These are phyloP conservation scores for Nothoprocta pentlandii DNA, from an alignment of 2,113 vertebrate species.

Conservation along the genomic window DNA sequence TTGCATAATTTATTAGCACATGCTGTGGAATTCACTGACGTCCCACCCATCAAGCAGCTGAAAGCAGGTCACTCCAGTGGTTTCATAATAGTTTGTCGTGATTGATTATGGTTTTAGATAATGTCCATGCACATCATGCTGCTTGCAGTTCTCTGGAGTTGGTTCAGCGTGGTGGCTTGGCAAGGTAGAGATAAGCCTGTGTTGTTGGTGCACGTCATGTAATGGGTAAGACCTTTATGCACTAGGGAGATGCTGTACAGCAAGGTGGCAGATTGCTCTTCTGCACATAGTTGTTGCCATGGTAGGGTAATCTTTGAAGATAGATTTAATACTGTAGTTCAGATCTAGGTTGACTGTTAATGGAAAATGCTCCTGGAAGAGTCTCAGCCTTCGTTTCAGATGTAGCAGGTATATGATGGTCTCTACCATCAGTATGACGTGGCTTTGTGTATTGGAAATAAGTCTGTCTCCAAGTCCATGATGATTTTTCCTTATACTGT, in stretches of 20 bases:
- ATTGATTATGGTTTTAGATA: conserved; percentile 10
- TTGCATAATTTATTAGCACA: conserved; percentile 22
- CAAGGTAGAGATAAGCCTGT: not conserved
- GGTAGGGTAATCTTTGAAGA: not conserved
- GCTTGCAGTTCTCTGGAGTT: not conserved
- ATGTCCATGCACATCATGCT: not conserved
- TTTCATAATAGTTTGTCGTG: conserved; percentile 20
- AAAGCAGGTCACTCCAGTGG: conserved; percentile 9
- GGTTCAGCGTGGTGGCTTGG: accelerated
- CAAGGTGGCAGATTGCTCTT: not conserved
- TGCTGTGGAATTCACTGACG: not conserved
- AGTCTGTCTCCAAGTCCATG: not conserved
- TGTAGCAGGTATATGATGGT: not conserved
- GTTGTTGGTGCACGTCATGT: not conserved
- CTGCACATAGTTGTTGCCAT: not conserved
- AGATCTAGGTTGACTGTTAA: not conserved
- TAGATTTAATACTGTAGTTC: not conserved
- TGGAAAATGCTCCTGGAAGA: not conserved
- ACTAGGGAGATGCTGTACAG: not conserved
- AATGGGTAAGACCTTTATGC: not conserved
- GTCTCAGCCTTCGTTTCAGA: not conserved
- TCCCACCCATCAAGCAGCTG: not conserved
- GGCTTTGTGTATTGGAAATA: not conserved
- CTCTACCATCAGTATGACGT: not conserved
- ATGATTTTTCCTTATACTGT: not conserved